Conservation (phyloP, 2,113 vertebrate genomes). For the Anser brachyrhynchus region DNA sequence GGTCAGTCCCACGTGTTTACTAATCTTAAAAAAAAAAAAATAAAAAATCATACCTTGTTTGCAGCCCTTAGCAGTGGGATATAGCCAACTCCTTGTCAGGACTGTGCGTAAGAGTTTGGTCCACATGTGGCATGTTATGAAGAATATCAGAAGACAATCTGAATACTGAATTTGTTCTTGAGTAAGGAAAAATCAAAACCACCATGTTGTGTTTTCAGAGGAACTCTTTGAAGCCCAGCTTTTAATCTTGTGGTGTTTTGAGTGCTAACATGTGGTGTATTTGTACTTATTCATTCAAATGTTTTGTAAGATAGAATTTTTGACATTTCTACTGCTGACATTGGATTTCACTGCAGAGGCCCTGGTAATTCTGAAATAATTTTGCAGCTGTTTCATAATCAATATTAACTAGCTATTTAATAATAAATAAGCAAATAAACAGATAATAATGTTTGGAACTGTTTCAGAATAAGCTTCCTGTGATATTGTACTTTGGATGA, state of each 20-base stretch:
- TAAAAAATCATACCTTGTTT: not conserved
- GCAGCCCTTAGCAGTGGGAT: not conserved
- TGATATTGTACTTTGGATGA: not conserved
- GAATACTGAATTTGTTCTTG: not conserved
- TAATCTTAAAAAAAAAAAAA: not conserved
- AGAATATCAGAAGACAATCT: not conserved
- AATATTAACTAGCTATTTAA: not conserved
- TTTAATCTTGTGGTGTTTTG: conserved; percentile 25
- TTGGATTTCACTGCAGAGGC: not conserved
- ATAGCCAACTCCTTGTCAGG: not conserved
- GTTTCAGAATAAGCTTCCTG: not conserved
- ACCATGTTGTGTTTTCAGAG: not conserved
- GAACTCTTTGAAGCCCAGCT: not conserved
- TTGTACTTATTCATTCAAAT: not conserved
- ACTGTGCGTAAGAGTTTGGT: not conserved
- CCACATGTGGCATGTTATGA: not conserved
- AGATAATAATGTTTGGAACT: not conserved
- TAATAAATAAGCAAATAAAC: not conserved
- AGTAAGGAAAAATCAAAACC: not conserved
- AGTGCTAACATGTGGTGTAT: not conserved
- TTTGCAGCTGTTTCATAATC: not conserved
- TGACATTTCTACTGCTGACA: not conserved
- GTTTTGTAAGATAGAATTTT: not conserved
- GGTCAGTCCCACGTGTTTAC: not conserved
- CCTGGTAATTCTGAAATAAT: not conserved